phyloP scores from a whole-genome alignment of 1,140 invertebrate species.

The Bathynomus jamesi region DNA sequence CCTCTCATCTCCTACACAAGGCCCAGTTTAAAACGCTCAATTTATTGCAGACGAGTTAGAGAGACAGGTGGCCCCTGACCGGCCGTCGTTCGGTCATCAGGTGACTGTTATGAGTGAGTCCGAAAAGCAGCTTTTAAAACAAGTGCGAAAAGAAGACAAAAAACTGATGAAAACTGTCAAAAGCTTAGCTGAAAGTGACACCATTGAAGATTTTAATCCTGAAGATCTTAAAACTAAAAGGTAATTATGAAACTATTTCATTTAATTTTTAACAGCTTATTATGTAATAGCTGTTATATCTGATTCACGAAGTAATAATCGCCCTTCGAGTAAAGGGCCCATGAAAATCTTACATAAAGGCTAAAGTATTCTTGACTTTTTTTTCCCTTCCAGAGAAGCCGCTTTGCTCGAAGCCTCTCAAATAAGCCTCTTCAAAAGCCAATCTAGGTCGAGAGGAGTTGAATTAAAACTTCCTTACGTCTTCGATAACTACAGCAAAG shows the following conservation, averaged over 20 bases:
- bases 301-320: too few species aligned
- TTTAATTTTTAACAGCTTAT: too few species aligned
- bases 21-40: too few species aligned
- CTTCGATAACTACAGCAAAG: constrained; percentile 63
- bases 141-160: constrained; percentile 82
- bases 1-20: too few species aligned
- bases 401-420: constrained; percentile 45
- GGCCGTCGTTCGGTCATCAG: constrained; percentile 58
- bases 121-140: constrained; percentile 71
- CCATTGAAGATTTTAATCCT: constrained; percentile 37
- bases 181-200: constrained; percentile 41
- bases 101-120: constrained; percentile 74
- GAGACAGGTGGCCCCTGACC: constrained; percentile 5
- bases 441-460: constrained; percentile 40
- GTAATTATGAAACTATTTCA: too few species aligned
- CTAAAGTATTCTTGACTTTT: too few species aligned
- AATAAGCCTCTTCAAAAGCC: constrained; percentile 42
- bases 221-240: constrained; percentile 29
- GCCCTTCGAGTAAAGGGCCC: too few species aligned
- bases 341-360: too few species aligned
- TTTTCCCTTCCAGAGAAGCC: constrained; percentile 45
- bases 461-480: constrained; percentile 71
- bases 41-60: constrained; percentile 16
- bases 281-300: too few species aligned
- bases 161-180: constrained; percentile 57